Evolutionary conservation across 1,140 invertebrate species (phyloP).

Genomic region (Anthonomus grandis): DNA sequence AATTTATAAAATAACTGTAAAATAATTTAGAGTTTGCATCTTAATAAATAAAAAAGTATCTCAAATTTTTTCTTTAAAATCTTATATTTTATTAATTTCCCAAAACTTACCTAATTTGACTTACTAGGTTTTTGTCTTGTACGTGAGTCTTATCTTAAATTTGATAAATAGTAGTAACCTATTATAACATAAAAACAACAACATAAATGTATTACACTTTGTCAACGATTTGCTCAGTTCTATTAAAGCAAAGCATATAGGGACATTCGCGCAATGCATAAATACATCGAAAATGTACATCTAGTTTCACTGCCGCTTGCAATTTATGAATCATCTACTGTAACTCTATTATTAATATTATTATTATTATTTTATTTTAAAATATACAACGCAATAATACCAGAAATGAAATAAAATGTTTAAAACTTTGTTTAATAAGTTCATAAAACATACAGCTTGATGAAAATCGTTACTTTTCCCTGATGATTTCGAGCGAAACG

Average conservation of each 20-base stretch:
- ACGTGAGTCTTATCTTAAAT: not conserved
- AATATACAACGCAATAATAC: slow-evolving; percentile 34
- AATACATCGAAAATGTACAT: slow-evolving; percentile 13
- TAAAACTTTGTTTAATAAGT: slow-evolving; percentile 30
- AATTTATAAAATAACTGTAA: no score
- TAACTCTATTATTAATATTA: slow-evolving; percentile 24
- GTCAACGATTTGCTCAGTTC: slow-evolving; percentile 2
- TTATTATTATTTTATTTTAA: no score
- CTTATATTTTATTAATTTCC: not conserved
- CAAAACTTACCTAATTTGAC: not conserved
- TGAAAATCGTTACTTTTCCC: slow-evolving; percentile 12
- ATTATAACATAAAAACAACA: slow-evolving; percentile 10
- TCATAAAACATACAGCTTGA: slow-evolving; percentile 31
- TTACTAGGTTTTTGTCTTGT: not conserved
- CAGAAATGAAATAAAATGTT: slow-evolving; percentile 30
- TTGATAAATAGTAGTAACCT: not conserved
- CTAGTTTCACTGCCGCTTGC: slow-evolving; percentile 11
- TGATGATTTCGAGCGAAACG: no score
- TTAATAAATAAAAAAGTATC: no score
- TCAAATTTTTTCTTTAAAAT: not conserved
- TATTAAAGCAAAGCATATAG: not conserved
- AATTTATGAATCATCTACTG: slow-evolving; percentile 10
- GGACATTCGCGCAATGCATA: not conserved
- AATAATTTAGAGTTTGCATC: no score
- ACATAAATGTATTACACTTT: slow-evolving; percentile 14